Conservation (phyloP, 2,888 invertebrate species). For the Adelphocoris suturalis region DNA sequence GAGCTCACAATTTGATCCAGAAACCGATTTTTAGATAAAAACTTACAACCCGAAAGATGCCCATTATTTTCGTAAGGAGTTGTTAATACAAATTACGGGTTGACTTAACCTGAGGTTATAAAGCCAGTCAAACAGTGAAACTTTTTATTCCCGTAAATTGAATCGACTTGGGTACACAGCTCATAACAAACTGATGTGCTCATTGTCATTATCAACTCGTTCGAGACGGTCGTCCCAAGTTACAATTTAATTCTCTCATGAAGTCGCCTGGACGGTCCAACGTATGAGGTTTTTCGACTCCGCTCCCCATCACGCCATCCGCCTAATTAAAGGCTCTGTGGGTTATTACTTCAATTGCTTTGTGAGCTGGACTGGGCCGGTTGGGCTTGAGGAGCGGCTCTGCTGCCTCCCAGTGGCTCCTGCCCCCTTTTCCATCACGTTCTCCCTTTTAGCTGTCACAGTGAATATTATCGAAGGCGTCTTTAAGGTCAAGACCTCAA, state of each 20-base stretch:
- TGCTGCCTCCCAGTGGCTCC: background rate
- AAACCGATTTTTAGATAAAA: too few relatives aligned
- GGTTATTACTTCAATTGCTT: constrained; percentile 42
- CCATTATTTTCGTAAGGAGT: too few relatives aligned
- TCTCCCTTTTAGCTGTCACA: background rate
- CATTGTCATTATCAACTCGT: too few relatives aligned
- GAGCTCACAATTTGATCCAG: too few relatives aligned
- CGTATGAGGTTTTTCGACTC: constrained; percentile 15
- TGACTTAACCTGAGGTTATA: too few relatives aligned
- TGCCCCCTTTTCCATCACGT: background rate
- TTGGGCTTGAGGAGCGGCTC: background rate
- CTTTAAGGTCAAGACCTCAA: constrained; percentile 31
- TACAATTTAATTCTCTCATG: background rate
- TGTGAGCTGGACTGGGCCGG: background rate
- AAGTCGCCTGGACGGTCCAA: background rate
- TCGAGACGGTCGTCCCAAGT: too few relatives aligned
- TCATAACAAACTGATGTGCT: too few relatives aligned
- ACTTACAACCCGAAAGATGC: too few relatives aligned
- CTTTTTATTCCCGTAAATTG: too few relatives aligned
- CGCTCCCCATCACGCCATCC: constrained; percentile 1
- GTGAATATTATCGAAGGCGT: constrained; percentile 36
- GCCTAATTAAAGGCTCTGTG: constrained; percentile 12
- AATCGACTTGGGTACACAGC: too few relatives aligned
- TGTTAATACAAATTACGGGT: too few relatives aligned
- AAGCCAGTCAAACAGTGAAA: too few relatives aligned